These are phyloP conservation scores for Tenualosa ilisha DNA, from an alignment of 2,797 vertebrate species.

Conservation along the genomic window DNA sequence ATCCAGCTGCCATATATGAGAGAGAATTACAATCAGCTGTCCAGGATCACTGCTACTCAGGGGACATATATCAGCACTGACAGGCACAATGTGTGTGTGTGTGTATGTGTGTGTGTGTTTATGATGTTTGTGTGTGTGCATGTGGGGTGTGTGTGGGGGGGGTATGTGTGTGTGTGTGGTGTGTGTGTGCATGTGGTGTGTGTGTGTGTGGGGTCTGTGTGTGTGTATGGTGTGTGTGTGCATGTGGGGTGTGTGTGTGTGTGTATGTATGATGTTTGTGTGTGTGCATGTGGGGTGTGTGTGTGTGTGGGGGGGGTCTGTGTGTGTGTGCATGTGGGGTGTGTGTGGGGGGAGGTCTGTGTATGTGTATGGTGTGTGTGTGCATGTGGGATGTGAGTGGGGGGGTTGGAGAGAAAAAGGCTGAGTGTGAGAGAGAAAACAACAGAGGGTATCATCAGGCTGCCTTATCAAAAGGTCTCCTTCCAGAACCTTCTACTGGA, in stretches of 20 bases:
- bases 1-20: constrained; percentile 54
- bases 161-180: background rate
- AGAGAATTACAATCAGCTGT: constrained; percentile 58
- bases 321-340: background rate
- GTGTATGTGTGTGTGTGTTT: background rate
- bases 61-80: constrained; percentile 43
- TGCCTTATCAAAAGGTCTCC: too few species aligned
- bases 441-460: too few species aligned
- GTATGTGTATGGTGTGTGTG: background rate
- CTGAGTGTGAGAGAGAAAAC: too few species aligned
- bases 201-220: too few species aligned
- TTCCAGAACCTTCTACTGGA: too few species aligned
- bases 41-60: constrained; percentile 13
- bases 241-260: background rate
- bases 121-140: background rate
- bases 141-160: background rate
- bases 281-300: too few species aligned
- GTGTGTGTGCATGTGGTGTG: background rate
- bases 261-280: too few species aligned
- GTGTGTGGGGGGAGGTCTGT: background rate
- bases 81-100: background rate
- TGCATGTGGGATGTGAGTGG: too few species aligned
- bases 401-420: too few species aligned
- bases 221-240: too few species aligned
- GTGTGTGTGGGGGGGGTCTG: background rate